Evolutionary conservation across 2,888 invertebrate genomes (phyloP).

Genomic region (Holacanthella duospinosa): DNA sequence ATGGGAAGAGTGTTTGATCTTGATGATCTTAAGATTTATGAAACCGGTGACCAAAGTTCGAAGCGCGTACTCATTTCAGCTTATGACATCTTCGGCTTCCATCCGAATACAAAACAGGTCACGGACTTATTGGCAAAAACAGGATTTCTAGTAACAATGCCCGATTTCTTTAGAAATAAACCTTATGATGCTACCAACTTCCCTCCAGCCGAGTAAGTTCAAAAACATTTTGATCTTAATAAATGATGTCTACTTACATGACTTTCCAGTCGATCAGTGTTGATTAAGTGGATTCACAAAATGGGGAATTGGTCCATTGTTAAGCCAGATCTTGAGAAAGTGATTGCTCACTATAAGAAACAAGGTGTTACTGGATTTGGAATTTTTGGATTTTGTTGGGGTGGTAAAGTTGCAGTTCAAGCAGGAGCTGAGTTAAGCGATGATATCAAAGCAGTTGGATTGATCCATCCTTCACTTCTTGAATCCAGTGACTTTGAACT

Average conservation of each 20-base stretch:
- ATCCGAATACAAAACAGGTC: conserved; percentile 22
- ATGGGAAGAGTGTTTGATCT: conserved; percentile 14
- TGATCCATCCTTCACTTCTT: conserved; percentile 27
- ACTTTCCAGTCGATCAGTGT: too few species aligned
- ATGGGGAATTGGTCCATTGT: conserved; percentile 21
- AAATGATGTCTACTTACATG: too few species aligned
- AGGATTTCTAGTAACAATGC: conserved; percentile 27
- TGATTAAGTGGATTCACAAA: conserved; percentile 18
- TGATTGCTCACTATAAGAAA: conserved; percentile 23
- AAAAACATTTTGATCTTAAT: too few species aligned
- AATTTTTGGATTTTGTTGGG: conserved; percentile 34
- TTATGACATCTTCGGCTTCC: conserved; percentile 27
- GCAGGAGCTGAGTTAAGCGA: conserved; percentile 17
- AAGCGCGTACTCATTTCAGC: conserved; percentile 19
- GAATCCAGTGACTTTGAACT: conserved; percentile 17
- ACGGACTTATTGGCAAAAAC: conserved; percentile 17
- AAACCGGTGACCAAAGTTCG: conserved; percentile 18
- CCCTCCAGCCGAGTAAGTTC: conserved; percentile 27
- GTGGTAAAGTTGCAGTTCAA: conserved; percentile 29
- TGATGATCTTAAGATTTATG: conserved; percentile 25
- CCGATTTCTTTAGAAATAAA: conserved; percentile 24
- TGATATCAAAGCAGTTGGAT: conserved; percentile 21
- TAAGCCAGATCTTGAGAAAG: conserved; percentile 16
- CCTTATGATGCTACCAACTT: conserved; percentile 18
- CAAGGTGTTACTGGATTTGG: conserved; percentile 23